A percentile compares a stretch with the other conserved stretches of the same genome.
phyloP scores from a whole-genome alignment of 2,797 vertebrate genomes.

The Anas acuta region DNA sequence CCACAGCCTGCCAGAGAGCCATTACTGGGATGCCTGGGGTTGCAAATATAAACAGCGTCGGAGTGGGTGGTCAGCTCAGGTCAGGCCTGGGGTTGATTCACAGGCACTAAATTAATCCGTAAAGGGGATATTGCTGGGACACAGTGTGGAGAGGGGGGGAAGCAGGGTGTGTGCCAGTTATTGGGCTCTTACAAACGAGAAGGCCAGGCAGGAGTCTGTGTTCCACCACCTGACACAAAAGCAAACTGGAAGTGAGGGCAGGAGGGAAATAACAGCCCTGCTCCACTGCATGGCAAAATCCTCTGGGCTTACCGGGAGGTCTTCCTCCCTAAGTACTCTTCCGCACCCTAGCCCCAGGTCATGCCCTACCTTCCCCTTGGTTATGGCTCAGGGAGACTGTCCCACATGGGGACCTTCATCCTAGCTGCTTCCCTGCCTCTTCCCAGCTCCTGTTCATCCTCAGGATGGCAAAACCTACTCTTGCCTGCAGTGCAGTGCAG shows the following conservation, averaged over 20 bases:
- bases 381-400: background rate
- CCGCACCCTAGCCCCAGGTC: rapidly evolving
- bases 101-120: constrained; percentile 58
- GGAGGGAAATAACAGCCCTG: background rate
- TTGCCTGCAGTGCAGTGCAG: background rate
- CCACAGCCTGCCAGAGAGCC: background rate
- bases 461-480: rapidly evolving
- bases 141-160: background rate
- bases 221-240: background rate
- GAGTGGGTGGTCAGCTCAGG: constrained; percentile 38
- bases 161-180: background rate
- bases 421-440: background rate
- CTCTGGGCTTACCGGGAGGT: background rate
- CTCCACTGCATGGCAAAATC: background rate
- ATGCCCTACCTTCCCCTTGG: rapidly evolving
- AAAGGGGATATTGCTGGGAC: background rate
- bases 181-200: background rate
- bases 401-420: rapidly evolving
- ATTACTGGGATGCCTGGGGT: background rate
- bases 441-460: background rate
- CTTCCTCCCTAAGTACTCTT: background rate
- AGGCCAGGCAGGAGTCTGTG: background rate
- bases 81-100: constrained; percentile 19
- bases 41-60: constrained; percentile 54
- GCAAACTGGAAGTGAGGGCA: background rate